Conservation (phyloP, 2,113 vertebrate species). For the Tyto alba region DNA sequence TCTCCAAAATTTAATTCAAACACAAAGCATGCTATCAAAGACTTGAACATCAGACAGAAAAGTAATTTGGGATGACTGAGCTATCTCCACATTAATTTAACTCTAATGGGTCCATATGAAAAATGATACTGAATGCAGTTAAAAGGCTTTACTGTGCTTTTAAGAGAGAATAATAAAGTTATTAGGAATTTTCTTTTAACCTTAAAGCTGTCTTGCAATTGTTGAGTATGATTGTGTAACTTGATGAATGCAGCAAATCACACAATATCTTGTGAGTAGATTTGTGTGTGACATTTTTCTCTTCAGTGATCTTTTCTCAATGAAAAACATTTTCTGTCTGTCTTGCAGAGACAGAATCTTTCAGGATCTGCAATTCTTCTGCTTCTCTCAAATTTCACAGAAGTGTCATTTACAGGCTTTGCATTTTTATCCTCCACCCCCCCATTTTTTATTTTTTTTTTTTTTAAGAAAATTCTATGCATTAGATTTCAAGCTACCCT, state of each 20-base stretch:
- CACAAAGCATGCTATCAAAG: conserved; percentile 78
- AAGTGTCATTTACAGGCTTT: background rate
- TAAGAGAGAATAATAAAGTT: conserved; percentile 65
- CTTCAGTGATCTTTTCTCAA: background rate
- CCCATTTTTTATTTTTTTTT: too few species aligned
- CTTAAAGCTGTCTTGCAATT: conserved; percentile 45
- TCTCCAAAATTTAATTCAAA: conserved; percentile 77
- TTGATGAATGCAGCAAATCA: conserved; percentile 37
- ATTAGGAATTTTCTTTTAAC: conserved; percentile 59
- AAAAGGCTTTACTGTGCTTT: conserved; percentile 66
- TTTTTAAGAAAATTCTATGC: background rate
- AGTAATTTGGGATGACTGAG: conserved; percentile 74
- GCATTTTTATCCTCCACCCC: background rate
- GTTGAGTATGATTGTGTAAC: background rate
- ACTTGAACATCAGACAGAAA: conserved; percentile 71
- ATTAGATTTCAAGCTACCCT: background rate
- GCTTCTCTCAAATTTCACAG: background rate
- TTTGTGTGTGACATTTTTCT: background rate
- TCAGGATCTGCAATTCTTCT: background rate
- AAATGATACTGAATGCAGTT: conserved; percentile 62
- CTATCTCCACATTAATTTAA: conserved; percentile 72
- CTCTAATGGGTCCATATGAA: conserved; percentile 61
- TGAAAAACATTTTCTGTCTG: background rate
- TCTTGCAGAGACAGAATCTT: background rate
- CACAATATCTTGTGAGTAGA: background rate